Conservation (phyloP, 2,888 invertebrate genomes). For the Hermodice carunculata region DNA sequence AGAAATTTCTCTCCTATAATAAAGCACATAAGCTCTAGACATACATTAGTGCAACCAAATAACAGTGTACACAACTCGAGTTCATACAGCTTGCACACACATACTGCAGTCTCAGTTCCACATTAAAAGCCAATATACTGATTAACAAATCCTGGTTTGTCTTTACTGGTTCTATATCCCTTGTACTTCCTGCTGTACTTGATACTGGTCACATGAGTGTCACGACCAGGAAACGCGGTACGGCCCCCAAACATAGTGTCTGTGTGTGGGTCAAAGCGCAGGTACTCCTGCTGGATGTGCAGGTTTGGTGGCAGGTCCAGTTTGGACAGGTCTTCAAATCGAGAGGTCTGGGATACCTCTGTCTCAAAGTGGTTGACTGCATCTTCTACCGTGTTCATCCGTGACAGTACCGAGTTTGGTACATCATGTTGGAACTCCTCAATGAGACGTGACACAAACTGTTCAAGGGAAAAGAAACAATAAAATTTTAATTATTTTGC, state of each 20-base stretch:
- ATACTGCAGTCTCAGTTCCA: no score
- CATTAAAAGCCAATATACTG: constrained; percentile 43
- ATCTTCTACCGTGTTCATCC: constrained; percentile 77
- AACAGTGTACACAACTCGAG: no score
- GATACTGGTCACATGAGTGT: constrained; percentile 86
- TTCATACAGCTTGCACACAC: no score
- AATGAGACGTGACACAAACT: constrained; percentile 79
- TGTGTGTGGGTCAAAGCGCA: constrained; percentile 86
- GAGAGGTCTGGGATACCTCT: constrained; percentile 51
- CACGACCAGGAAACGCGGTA: constrained; percentile 87
- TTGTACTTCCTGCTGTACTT: constrained; percentile 86
- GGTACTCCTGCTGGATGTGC: constrained; percentile 84
- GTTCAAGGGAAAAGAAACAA: no score
- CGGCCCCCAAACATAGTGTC: constrained; percentile 81
- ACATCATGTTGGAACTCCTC: constrained; percentile 82
- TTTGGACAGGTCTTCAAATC: constrained; percentile 54
- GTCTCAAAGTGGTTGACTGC: constrained; percentile 55
- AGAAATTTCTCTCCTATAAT: no score
- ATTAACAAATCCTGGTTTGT: constrained; percentile 41
- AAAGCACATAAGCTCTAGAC: no score
- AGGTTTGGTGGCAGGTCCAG: constrained; percentile 84
- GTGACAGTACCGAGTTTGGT: constrained; percentile 85
- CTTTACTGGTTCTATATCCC: constrained; percentile 78
- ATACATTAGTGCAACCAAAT: no score
- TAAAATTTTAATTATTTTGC: no score